Base-by-base conservation (phyloP, 2,113 vertebrate genomes). In the Ophthalmolycus amberensis region DNA sequence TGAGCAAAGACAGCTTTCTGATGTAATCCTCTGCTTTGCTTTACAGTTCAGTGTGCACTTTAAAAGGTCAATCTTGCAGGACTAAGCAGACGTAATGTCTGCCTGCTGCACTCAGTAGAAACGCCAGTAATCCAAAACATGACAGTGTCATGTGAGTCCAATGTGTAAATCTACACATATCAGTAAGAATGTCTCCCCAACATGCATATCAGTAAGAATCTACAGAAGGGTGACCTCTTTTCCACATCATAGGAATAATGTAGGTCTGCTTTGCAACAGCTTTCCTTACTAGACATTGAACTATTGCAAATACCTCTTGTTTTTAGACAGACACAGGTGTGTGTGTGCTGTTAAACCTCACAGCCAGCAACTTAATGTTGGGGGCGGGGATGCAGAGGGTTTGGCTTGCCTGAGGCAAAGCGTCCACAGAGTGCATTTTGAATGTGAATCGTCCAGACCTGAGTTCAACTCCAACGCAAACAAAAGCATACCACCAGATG, bases 61-160 rank as follows among this genome's bases (percentile, higher is more conserved):
- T 87, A 90, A 89, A 89, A 91, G 90, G 90, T 94, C 93, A 91
- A 86, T 88, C 83, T 91, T 58, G 63, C 32, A 50, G 52, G 85
- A 89, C 82, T 80, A 73, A 86, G 65, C 76, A 75, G 79, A 79
- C 75, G 88, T 81, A 81, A 83, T 82, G 83, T 86, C 79, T 83
- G 70, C 48, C 79, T 64, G 77, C 72, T 84, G 44, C n/a, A 69
- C 70, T 84, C 77, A 22, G 66, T n/a, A 38, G 52, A 88, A 83
- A 81, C 72, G 69, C 63, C 75, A 54, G 58, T 60, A 72, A 77
- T 67, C 52, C 65, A 52, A 59, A 75, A 68, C 74, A 81, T 79
- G 10, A 6, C 63, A 71, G 42, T 25, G 71, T 73, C 15, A 38
- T 56, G 20, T 48, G 16, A 15, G 32, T 66, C 25, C n/a, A 63